A percentile compares a stretch with the other conserved stretches of the same genome.
phyloP scores from a whole-genome alignment of 2,113 vertebrate genomes.

The Aleadryas rufinucha region DNA sequence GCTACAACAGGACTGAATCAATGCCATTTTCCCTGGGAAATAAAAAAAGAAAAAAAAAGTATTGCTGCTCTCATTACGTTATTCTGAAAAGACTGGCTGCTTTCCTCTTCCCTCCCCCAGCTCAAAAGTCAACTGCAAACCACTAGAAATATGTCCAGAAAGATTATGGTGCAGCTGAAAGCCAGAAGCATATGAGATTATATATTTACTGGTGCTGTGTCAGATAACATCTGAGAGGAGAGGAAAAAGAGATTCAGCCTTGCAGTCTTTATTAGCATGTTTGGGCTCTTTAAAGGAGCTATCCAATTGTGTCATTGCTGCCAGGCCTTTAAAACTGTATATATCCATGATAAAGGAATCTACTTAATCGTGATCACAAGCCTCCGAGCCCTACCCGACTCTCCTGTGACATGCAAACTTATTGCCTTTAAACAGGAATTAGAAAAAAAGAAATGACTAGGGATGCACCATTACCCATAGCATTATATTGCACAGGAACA shows the following conservation, averaged over 20 bases:
- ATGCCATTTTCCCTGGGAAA: slow-evolving; percentile 1
- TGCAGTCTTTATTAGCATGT: slow-evolving; percentile 33
- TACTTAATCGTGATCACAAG: slow-evolving; percentile 43
- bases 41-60: neutral
- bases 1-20: slow-evolving; percentile 40
- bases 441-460: neutral
- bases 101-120: neutral
- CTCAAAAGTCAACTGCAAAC: slow-evolving; percentile 41
- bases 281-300: slow-evolving; percentile 47
- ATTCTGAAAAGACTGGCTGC: slow-evolving; percentile 3
- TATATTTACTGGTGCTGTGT: slow-evolving; percentile 43
- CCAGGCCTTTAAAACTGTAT: slow-evolving; percentile 46
- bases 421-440: slow-evolving; percentile 28
- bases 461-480: slow-evolving; percentile 19
- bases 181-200: slow-evolving; percentile 15
- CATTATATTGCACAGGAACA: slow-evolving; percentile 2
- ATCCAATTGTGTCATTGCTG: slow-evolving; percentile 32
- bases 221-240: slow-evolving; percentile 14
- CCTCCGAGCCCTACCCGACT: neutral
- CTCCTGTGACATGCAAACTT: slow-evolving; percentile 46
- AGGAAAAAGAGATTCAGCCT: neutral
- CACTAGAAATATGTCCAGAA: slow-evolving; percentile 27
- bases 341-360: slow-evolving; percentile 53
- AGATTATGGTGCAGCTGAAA: slow-evolving; percentile 6
- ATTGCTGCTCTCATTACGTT: slow-evolving; percentile 9